These are phyloP conservation scores for Neolamprologus variostigma DNA, from an alignment of 2,113 vertebrate species.

Conservation along the genomic window DNA sequence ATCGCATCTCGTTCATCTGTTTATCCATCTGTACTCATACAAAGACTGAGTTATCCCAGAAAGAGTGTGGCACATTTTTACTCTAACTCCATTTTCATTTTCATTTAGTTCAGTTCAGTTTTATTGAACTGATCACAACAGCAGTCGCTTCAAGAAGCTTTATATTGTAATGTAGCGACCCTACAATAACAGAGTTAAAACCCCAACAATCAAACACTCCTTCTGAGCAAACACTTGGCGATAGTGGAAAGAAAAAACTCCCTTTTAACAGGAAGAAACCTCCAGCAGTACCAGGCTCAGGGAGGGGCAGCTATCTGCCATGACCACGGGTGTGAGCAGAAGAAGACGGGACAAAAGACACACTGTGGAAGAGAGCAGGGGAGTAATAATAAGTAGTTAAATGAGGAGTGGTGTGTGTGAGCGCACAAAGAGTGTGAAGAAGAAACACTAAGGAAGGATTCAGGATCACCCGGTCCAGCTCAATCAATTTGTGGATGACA, in stretches of 20 bases:
- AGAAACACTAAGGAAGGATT: background rate
- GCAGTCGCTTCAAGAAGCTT: background rate
- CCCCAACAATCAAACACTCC: background rate
- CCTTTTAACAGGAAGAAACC: background rate
- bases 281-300: background rate
- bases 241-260: background rate
- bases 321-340: background rate
- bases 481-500: background rate
- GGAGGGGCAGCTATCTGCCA: background rate
- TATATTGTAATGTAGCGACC: background rate
- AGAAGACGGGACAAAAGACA: background rate
- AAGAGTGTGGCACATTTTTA: background rate
- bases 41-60: background rate
- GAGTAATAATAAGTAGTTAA: background rate
- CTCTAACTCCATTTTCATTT: background rate
- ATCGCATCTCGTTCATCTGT: background rate
- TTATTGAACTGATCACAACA: background rate
- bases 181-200: background rate
- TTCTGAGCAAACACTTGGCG: fast-evolving
- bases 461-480: background rate
- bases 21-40: background rate
- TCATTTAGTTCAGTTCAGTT: background rate
- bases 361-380: background rate
- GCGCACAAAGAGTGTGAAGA: background rate
- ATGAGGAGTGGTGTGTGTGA: background rate